Evolutionary conservation across 2,797 vertebrate genomes (phyloP).

Genomic region (Danio choprae): DNA sequence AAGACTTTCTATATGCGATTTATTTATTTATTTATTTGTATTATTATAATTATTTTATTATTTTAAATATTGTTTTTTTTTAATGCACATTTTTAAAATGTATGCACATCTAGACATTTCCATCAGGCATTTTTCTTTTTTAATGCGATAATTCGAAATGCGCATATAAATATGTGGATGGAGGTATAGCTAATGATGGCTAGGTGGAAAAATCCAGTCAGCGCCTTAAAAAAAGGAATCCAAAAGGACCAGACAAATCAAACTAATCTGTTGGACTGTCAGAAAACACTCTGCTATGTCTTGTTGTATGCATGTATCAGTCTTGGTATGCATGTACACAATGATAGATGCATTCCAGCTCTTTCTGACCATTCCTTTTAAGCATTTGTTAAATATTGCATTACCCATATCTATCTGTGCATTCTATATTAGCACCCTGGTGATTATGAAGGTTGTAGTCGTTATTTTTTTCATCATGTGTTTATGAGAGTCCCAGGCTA

Average conservation of each 20-base stretch:
- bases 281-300: not conserved
- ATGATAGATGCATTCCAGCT: not conserved
- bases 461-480: slow-evolving; percentile 36
- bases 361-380: not conserved
- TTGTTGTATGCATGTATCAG: no score
- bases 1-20: no score
- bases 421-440: not conserved
- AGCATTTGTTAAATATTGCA: not conserved
- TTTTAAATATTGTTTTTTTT: no score
- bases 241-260: slow-evolving; percentile 71
- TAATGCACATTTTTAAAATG: no score
- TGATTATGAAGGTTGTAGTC: not conserved
- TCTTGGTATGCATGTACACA: slow-evolving; percentile 45
- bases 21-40: no score
- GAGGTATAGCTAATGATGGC: no score
- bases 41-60: no score
- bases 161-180: no score
- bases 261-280: slow-evolving; percentile 58
- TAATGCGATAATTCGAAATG: no score
- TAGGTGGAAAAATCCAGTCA: slow-evolving; percentile 15
- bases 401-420: not conserved
- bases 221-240: slow-evolving; percentile 48
- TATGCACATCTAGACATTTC: no score
- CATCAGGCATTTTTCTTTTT: no score
- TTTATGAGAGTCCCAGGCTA: slow-evolving; percentile 65